Evolutionary conservation across 2,888 invertebrate genomes (phyloP).

Genomic region (Hirtodrosophila cameraria): DNA sequence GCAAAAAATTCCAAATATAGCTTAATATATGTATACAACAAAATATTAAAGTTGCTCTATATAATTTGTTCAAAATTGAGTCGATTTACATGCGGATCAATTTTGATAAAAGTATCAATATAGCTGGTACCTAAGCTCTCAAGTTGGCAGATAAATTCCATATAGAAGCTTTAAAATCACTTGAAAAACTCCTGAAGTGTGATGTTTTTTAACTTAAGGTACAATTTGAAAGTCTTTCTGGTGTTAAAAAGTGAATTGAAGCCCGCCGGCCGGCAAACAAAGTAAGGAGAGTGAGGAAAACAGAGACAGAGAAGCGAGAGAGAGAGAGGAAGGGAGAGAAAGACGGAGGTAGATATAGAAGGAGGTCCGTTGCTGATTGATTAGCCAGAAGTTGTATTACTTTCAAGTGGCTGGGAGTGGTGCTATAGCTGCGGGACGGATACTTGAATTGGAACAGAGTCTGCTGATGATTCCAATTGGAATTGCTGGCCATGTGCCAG

Average conservation of each 20-base stretch:
- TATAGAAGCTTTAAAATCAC: conserved; percentile 4
- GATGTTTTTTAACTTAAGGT: background rate
- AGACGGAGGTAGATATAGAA: background rate
- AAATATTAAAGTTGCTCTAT: too few species aligned
- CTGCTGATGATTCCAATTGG: conserved; percentile 3
- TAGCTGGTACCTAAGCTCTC: too few species aligned
- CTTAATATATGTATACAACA: too few species aligned
- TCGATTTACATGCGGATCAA: too few species aligned
- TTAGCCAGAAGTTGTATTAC: conserved; percentile 49
- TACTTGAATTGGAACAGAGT: conserved; percentile 1
- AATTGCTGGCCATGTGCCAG: conserved; percentile 60
- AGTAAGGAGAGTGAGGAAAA: background rate
- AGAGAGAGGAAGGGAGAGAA: background rate
- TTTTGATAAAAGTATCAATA: too few species aligned
- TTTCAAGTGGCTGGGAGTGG: conserved; percentile 56
- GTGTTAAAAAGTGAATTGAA: conserved; percentile 55
- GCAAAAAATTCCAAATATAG: background rate
- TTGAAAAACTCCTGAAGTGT: conserved; percentile 1
- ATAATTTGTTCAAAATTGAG: too few species aligned
- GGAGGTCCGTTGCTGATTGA: conserved; percentile 52
- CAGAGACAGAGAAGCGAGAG: background rate
- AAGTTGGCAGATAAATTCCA: too few species aligned
- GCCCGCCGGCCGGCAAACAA: conserved; percentile 28
- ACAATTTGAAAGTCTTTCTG: conserved; percentile 32
- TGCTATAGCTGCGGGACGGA: conserved; percentile 9